Evolutionary conservation across 92 coral and sea anemone species (phyloP).

Genomic region (Plumapathes pennacea): DNA sequence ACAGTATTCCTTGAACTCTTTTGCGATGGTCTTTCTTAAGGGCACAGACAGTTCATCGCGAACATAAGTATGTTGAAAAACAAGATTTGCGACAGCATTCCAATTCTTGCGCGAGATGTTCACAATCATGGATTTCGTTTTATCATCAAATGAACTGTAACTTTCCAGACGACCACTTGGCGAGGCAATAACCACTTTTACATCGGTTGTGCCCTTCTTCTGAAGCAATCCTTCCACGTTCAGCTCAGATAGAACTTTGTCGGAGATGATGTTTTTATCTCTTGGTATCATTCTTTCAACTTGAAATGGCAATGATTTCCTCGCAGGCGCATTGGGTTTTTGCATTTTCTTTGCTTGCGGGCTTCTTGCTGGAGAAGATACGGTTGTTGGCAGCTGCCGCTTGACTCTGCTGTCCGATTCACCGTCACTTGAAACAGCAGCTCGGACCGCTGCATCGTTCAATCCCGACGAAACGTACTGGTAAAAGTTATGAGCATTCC

Average conservation of each 20-base stretch:
- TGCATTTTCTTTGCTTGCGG: constrained; percentile 14
- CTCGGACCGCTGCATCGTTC: background rate
- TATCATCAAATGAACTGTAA: constrained; percentile 22
- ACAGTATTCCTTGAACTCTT: constrained; percentile 44
- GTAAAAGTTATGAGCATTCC: constrained; percentile 7
- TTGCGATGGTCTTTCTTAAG: constrained; percentile 18
- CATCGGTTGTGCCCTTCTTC: constrained; percentile 7
- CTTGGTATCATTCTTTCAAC: background rate
- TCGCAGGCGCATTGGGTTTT: background rate
- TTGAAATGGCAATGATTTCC: constrained; percentile 4
- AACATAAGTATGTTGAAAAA: constrained; percentile 11
- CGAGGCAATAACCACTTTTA: constrained; percentile 37
- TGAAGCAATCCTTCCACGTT: constrained; percentile 13
- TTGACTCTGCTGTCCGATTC: constrained; percentile 11
- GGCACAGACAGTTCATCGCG: constrained; percentile 30
- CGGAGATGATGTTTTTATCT: no score
- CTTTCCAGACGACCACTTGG: constrained; percentile 30
- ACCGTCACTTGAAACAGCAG: no score
- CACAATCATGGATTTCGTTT: constrained; percentile 42
- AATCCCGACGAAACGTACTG: constrained; percentile 5
- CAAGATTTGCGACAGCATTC: constrained; percentile 38
- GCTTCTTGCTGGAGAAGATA: constrained; percentile 32
- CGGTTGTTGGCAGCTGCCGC: constrained; percentile 12
- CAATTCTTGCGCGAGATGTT: constrained; percentile 35
- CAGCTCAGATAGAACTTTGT: background rate